Percentiles rank a stretch among this genome's conserved stretches.
These are phyloP conservation scores for Orestias chungarensis DNA, from an alignment of 2,797 vertebrate genomes.

Conservation along the genomic window DNA sequence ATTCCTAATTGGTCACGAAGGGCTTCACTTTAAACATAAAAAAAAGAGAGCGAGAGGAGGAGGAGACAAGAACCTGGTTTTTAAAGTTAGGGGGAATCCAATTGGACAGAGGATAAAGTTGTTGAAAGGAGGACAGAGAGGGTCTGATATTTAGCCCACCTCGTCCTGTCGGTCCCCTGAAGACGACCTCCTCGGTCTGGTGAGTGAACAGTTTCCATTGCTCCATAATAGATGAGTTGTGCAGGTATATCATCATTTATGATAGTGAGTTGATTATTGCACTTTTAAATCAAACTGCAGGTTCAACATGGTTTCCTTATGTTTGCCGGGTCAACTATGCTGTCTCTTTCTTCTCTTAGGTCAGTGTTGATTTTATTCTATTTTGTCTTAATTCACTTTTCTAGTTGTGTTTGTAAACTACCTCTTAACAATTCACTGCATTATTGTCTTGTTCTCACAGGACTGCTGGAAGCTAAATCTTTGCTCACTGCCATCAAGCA, in stretches of 20 bases:
- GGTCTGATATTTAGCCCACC: conserved; percentile 71
- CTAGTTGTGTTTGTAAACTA: background rate
- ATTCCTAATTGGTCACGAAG: conserved; percentile 70
- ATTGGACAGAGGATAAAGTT: conserved; percentile 57
- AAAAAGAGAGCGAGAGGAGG: conserved; percentile 59
- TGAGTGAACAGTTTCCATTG: conserved; percentile 48
- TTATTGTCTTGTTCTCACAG: conserved; percentile 54
- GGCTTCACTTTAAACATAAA: conserved; percentile 60
- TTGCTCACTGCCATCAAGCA: conserved; percentile 69
- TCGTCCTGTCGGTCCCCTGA: conserved; percentile 26
- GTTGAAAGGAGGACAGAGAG: conserved; percentile 28
- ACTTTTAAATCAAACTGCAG: conserved; percentile 40
- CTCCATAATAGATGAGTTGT: background rate
- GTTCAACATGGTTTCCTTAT: conserved; percentile 69
- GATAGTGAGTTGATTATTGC: background rate
- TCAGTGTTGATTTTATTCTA: conserved; percentile 49
- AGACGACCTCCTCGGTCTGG: conserved; percentile 60
- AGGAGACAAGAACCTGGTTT: conserved; percentile 30
- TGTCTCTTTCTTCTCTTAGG: conserved; percentile 69
- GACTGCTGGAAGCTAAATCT: conserved; percentile 74
- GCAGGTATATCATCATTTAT: too few relatives aligned
- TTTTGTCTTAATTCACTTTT: too few relatives aligned
- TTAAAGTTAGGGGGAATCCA: conserved; percentile 21
- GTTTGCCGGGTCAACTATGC: conserved; percentile 59
- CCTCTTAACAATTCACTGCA: background rate